Evolutionary conservation across 2,888 invertebrate species (phyloP).

Genomic region (Cephus pygmeus): DNA sequence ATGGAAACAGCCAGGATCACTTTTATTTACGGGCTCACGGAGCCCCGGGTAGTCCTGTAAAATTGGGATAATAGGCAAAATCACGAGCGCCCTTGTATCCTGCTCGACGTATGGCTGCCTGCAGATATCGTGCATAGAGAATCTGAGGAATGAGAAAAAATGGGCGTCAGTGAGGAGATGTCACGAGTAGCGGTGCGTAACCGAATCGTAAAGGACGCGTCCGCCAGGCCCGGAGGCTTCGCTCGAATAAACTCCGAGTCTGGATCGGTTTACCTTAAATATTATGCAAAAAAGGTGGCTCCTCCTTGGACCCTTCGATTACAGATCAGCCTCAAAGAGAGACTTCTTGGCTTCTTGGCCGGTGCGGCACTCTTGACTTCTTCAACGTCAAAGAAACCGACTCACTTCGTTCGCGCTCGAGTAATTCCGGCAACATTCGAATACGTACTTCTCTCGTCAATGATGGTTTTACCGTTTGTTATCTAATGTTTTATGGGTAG

Average conservation of each 20-base stretch:
- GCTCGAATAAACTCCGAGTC: conserved; percentile 45
- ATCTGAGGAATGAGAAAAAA: background rate
- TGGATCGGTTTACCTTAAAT: conserved; percentile 49
- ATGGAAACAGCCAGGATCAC: background rate
- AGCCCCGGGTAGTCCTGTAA: background rate
- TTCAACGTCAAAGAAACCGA: background rate
- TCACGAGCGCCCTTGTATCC: background rate
- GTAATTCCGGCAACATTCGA: background rate
- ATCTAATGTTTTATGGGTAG: background rate
- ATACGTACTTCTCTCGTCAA: background rate
- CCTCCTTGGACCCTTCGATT: background rate
- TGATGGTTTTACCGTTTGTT: background rate
- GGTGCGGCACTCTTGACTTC: background rate
- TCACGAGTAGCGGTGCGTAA: conserved; percentile 13
- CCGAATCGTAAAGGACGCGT: conserved; percentile 17
- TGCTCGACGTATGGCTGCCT: background rate
- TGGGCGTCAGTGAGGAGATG: background rate
- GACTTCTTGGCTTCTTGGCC: background rate
- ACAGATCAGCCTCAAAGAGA: background rate
- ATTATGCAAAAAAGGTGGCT: conserved; percentile 31
- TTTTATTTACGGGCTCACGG: background rate
- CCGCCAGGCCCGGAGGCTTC: conserved; percentile 3
- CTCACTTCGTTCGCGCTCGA: background rate
- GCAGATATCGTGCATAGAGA: background rate
- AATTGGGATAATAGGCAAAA: background rate